Evolutionary conservation across 1,140 invertebrate genomes (phyloP).

Genomic region (Macrosteles quadrilineatus): DNA sequence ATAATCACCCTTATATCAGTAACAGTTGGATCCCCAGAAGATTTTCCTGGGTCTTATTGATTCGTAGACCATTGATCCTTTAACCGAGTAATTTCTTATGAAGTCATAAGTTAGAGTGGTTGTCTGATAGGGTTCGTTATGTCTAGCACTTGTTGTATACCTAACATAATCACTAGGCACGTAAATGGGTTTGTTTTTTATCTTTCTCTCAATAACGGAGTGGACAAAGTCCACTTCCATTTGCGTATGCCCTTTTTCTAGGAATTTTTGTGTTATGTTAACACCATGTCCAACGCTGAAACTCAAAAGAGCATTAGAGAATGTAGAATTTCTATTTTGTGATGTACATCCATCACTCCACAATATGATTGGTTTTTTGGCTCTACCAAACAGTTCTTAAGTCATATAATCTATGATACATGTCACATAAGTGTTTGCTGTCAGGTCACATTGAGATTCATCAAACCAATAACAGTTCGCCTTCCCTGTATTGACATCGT

Average conservation of each 20-base stretch:
- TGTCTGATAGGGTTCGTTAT: not conserved
- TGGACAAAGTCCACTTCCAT: conserved; percentile 52
- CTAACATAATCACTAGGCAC: conserved; percentile 27
- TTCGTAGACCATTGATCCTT: no score
- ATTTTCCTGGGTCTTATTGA: not conserved
- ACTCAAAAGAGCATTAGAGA: conserved; percentile 46
- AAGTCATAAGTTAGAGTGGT: conserved; percentile 2
- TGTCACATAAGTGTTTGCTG: conserved; percentile 48
- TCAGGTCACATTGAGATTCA: conserved; percentile 49
- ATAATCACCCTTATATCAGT: conserved; percentile 19
- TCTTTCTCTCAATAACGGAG: conserved; percentile 40
- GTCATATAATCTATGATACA: conserved; percentile 46
- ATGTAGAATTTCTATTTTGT: conserved; percentile 47
- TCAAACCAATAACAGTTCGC: conserved; percentile 51
- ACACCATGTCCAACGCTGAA: conserved; percentile 42
- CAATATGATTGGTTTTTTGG: conserved; percentile 3
- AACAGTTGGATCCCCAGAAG: conserved; percentile 9
- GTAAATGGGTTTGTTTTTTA: conserved; percentile 35
- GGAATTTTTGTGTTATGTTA: conserved; percentile 49
- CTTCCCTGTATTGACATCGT: conserved; percentile 47
- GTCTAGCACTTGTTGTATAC: not conserved
- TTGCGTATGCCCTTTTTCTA: conserved; percentile 51
- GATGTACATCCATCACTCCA: conserved; percentile 44
- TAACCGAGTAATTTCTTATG: not conserved
- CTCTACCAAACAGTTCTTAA: not conserved